A percentile compares a stretch with the other conserved stretches of the same genome.
Evolutionary conservation across 2,888 invertebrate species (phyloP).

Genomic region (Copidosoma aretas): DNA sequence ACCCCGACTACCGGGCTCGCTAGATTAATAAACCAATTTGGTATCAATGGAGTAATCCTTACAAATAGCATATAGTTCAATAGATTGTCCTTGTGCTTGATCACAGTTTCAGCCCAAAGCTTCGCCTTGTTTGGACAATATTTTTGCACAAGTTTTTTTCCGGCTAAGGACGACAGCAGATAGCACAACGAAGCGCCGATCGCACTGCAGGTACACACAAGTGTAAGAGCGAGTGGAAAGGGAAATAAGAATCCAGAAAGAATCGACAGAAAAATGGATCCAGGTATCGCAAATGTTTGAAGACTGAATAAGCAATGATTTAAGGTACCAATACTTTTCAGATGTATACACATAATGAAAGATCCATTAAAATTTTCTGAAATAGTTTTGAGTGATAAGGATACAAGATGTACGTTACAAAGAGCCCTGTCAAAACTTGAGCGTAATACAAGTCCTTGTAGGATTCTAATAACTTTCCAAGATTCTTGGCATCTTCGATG

Average conservation of each 20-base stretch:
- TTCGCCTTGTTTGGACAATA: slow-evolving; percentile 89
- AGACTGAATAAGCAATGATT: slow-evolving; percentile 68
- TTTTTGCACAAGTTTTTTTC: slow-evolving; percentile 81
- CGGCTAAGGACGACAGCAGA: slow-evolving; percentile 87
- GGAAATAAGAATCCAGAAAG: slow-evolving; percentile 96
- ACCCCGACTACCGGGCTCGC: slow-evolving; percentile 97
- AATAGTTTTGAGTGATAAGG: slow-evolving; percentile 63
- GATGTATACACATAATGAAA: not conserved
- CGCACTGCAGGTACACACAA: slow-evolving; percentile 94
- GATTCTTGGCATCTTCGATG: slow-evolving; percentile 93
- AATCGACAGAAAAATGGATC: slow-evolving; percentile 96
- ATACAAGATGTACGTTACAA: slow-evolving; percentile 96
- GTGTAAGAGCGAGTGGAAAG: slow-evolving; percentile 84
- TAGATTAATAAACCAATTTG: slow-evolving; percentile 99
- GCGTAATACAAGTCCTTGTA: slow-evolving; percentile 93
- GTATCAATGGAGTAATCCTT: slow-evolving; percentile 95
- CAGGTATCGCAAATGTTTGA: slow-evolving; percentile 99
- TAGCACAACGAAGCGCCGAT: slow-evolving; percentile 96
- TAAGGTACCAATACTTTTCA: slow-evolving; percentile 36
- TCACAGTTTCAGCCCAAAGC: slow-evolving; percentile 84
- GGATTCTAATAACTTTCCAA: slow-evolving; percentile 86
- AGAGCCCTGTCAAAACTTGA: slow-evolving; percentile 89
- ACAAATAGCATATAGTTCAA: slow-evolving; percentile 97
- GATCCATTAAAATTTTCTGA: not conserved
- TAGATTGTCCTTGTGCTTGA: slow-evolving; percentile 85